Evolutionary conservation across 2,113 vertebrate species (phyloP).

Genomic region (Bubo bubo): DNA sequence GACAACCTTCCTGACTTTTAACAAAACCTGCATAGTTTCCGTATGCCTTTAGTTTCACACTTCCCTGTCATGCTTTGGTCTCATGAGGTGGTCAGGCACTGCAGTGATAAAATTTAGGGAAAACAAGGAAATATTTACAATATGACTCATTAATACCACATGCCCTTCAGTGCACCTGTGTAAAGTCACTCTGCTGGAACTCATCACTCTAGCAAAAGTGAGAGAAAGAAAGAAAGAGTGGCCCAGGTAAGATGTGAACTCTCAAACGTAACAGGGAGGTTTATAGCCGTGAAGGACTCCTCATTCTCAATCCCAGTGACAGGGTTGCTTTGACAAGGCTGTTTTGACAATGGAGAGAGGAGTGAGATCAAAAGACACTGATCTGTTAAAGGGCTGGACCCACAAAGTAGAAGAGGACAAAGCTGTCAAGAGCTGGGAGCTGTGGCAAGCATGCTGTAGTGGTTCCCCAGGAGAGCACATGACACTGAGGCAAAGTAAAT

Average conservation of each 20-base stretch:
- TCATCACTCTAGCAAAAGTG: not conserved
- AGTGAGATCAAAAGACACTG: constrained; percentile 30
- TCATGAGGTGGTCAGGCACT: not conserved
- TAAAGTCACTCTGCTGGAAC: constrained; percentile 3
- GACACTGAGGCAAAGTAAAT: not conserved
- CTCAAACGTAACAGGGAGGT: not conserved
- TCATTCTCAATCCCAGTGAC: not conserved
- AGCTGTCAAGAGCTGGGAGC: constrained; percentile 19
- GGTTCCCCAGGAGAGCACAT: not conserved
- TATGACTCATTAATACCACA: not conserved
- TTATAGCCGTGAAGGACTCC: not conserved
- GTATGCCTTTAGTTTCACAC: not conserved
- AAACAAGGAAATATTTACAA: not conserved
- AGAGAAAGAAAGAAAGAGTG: not conserved
- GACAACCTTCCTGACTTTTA: not conserved
- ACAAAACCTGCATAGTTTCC: not conserved
- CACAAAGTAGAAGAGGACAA: not conserved
- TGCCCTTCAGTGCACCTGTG: not conserved
- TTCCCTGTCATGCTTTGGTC: not conserved
- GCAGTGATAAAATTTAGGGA: not conserved
- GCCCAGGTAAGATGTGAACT: not conserved
- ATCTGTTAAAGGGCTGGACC: constrained; percentile 21
- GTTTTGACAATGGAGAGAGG: constrained; percentile 19
- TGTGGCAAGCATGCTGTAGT: not conserved
- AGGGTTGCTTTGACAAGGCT: constrained; percentile 34